A percentile compares a stretch with the other conserved stretches of the same genome.
Conservation (phyloP, 2,113 vertebrate species). For the Tachysurus fulvidraco region DNA sequence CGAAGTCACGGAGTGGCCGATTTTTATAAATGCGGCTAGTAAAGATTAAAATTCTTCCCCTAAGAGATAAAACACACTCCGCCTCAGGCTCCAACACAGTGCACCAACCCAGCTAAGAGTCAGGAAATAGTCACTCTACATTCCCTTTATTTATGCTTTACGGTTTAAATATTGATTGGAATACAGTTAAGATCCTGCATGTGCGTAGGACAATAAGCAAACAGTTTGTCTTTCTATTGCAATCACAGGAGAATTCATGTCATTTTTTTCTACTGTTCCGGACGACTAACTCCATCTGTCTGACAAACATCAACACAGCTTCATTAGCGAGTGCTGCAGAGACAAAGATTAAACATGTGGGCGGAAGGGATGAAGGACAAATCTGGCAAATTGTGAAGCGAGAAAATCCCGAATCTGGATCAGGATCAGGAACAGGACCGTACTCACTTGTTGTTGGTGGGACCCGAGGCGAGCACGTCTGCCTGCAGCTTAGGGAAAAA, state of each 20-base stretch:
- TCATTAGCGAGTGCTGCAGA: neutral
- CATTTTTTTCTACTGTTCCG: neutral
- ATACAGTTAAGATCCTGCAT: neutral
- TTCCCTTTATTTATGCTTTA: neutral
- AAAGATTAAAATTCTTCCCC: no score
- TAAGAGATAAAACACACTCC: neutral
- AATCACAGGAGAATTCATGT: neutral
- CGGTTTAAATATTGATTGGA: neutral
- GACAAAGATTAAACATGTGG: neutral
- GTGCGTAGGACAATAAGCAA: neutral
- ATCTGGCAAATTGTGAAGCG: neutral
- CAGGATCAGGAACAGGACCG: neutral
- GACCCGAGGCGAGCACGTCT: constrained; percentile 85
- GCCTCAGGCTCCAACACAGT: neutral
- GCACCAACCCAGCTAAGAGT: neutral
- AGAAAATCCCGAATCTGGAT: neutral
- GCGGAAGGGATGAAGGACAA: neutral
- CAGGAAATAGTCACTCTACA: neutral
- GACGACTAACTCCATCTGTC: neutral
- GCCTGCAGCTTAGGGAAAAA: constrained; percentile 94
- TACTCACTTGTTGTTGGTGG: constrained; percentile 91
- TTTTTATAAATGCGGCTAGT: neutral
- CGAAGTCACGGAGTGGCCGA: neutral
- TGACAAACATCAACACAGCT: constrained; percentile 20
- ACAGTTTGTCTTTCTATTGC: neutral